phyloP scores from a whole-genome alignment of 1,140 invertebrate genomes.

The Drosophila fuyamai region DNA sequence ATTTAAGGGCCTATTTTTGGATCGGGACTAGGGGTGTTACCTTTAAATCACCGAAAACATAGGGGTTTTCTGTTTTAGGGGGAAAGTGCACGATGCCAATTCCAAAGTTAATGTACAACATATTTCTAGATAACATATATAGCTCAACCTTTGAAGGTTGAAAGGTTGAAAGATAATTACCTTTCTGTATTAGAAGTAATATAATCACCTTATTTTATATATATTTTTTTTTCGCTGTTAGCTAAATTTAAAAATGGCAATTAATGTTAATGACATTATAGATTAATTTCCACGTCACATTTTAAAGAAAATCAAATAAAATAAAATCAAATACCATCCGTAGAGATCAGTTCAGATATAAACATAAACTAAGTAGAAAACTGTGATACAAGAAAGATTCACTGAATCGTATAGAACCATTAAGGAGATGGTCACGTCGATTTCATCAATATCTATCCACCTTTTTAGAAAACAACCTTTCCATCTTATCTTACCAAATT shows the following conservation, averaged over 20 bases:
- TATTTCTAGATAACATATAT: neutral
- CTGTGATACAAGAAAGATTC: neutral
- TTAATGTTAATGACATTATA: no score
- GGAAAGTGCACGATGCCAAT: no score
- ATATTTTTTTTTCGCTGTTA: no score
- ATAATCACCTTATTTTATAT: no score
- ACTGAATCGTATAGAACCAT: neutral
- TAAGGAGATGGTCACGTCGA: neutral
- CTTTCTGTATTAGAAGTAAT: no score
- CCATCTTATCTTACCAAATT: conserved; percentile 33
- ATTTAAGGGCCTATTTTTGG: conserved; percentile 13
- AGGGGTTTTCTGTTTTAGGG: neutral
- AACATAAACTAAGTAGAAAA: no score
- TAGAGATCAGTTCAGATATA: neutral
- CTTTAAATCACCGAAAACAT: neutral
- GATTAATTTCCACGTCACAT: neutral
- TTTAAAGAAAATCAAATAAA: neutral
- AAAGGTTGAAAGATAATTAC: no score
- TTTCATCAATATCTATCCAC: conserved; percentile 1
- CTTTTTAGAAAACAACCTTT: conserved; percentile 5
- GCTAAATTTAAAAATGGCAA: no score
- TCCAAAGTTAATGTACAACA: neutral
- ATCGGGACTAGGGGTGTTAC: neutral
- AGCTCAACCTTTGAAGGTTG: no score
- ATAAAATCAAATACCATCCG: neutral